These are phyloP conservation scores for Apamea monoglypha DNA, from an alignment of 2,888 invertebrate genomes.

Conservation along the genomic window DNA sequence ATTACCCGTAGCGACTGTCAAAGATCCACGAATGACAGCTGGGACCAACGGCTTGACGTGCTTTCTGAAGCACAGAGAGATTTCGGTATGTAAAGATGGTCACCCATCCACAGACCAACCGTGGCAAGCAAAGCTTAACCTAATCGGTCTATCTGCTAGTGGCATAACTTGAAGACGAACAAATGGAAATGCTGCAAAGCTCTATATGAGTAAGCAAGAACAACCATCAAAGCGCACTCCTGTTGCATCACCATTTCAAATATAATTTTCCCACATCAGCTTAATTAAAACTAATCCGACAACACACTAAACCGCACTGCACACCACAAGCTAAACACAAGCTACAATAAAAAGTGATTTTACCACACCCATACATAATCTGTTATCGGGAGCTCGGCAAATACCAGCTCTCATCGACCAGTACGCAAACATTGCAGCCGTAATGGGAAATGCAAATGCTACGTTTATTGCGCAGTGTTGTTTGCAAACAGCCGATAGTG, in stretches of 20 bases:
- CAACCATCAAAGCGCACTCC: background rate
- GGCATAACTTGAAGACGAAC: too few species aligned
- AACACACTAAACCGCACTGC: slow-evolving; percentile 23
- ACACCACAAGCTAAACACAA: slow-evolving; percentile 46
- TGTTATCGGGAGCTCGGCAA: slow-evolving; percentile 64
- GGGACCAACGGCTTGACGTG: too few species aligned
- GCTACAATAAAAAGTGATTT: slow-evolving; percentile 56
- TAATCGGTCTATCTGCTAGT: too few species aligned
- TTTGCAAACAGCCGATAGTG: slow-evolving; percentile 67
- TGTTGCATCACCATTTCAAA: slow-evolving; percentile 22
- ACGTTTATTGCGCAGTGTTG: slow-evolving; percentile 69
- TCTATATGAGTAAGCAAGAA: background rate
- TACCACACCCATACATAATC: slow-evolving; percentile 46
- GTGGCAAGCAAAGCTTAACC: too few species aligned
- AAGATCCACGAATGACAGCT: too few species aligned
- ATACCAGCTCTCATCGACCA: slow-evolving; percentile 57
- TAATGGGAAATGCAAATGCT: slow-evolving; percentile 75
- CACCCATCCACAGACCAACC: too few species aligned
- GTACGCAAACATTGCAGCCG: slow-evolving; percentile 64
- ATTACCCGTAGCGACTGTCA: too few species aligned
- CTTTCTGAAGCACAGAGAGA: too few species aligned
- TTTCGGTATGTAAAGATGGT: too few species aligned
- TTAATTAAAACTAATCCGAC: slow-evolving; percentile 43
- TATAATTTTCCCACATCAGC: background rate
- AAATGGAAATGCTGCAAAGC: background rate